phyloP scores from a whole-genome alignment of 2,797 vertebrate species.

The Trematomus bernacchii region DNA sequence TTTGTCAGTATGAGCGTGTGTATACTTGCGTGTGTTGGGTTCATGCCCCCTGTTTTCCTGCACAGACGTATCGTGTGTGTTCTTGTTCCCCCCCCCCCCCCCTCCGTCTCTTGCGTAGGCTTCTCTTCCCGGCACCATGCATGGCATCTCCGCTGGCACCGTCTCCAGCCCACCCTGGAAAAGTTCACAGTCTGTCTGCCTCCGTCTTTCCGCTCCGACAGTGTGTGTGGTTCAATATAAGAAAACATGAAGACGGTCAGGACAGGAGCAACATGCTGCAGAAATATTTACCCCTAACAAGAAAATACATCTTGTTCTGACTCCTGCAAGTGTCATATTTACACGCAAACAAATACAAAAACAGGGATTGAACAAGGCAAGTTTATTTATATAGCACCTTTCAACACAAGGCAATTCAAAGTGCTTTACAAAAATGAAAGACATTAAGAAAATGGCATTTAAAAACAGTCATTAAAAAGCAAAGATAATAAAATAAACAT shows the following conservation, averaged over 20 bases:
- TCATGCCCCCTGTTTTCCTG: conserved; percentile 34
- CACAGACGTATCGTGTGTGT: conserved; percentile 2
- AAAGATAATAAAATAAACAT: too few species aligned
- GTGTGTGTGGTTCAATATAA: conserved; percentile 21
- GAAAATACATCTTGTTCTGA: conserved; percentile 9
- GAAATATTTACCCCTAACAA: conserved; percentile 35
- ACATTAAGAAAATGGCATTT: too few species aligned
- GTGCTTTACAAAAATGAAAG: too few species aligned
- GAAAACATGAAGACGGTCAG: conserved; percentile 16
- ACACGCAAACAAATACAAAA: neutral
- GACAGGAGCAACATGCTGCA: conserved; percentile 4
- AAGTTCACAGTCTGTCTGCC: conserved; percentile 65
- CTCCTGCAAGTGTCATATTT: neutral
- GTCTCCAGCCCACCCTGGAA: conserved; percentile 77
- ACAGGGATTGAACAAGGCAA: too few species aligned
- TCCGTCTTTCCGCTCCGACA: conserved; percentile 49
- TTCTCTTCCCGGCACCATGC: conserved; percentile 72
- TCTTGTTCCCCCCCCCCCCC: neutral
- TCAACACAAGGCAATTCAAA: too few species aligned
- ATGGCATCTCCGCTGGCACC: conserved; percentile 73
- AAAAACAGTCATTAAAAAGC: too few species aligned
- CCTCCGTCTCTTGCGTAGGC: conserved; percentile 61
- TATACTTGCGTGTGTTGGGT: conserved; percentile 41
- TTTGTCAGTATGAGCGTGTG: conserved; percentile 32
- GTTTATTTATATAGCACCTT: too few species aligned